Evolutionary conservation across 1,140 invertebrate genomes (phyloP), one percentile per base, ranked within the genome.

Genomic region (Colletes gigas): DNA sequence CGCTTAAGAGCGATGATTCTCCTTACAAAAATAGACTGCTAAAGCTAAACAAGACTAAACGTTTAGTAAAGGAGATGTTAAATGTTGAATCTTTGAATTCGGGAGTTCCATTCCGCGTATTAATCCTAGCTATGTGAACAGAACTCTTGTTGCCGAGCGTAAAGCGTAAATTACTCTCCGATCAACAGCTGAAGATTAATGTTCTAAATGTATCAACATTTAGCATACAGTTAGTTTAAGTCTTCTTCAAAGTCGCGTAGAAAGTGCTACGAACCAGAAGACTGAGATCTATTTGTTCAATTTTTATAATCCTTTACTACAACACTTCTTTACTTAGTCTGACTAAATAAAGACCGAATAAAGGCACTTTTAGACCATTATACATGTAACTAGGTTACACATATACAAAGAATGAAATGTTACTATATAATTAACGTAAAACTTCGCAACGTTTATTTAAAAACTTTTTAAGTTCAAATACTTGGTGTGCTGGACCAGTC

Each of bases 331-430:
- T 30, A 60, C 54, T 74, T 66, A 75, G 30, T 70, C 15, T 1
- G 19, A 47, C n/a, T 83, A 73, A 65, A 79, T 39, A 47, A 44
- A 55, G 21, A 54, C 7, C 12, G 60, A 47, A 67, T 83, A 76
- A 86, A 86, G 84, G 84, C 85, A 86, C 85, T 87, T 74, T 83
- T 81, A 74, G 59, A 80, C 78, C 78, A 41, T 82, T 47, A 84
- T 65, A n/a, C 52, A 7, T 59, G 55, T 62, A 81, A 84, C 47
- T 21, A 66, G n/a, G 19, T 76, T 47, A 62, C 39, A 30, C 21
- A 55, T 8, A 39, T 30, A 55, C 10, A 76, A 3, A 76, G 4
- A 70, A 77, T 6, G 30, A 44, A 60, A 50, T 55, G 10, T 47
- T 30, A 62, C 39, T 59, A 30, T 10, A 63, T 39, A 69, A 54